phyloP scores from a whole-genome alignment of 2,797 vertebrate species.

The Serranus cabrilla region DNA sequence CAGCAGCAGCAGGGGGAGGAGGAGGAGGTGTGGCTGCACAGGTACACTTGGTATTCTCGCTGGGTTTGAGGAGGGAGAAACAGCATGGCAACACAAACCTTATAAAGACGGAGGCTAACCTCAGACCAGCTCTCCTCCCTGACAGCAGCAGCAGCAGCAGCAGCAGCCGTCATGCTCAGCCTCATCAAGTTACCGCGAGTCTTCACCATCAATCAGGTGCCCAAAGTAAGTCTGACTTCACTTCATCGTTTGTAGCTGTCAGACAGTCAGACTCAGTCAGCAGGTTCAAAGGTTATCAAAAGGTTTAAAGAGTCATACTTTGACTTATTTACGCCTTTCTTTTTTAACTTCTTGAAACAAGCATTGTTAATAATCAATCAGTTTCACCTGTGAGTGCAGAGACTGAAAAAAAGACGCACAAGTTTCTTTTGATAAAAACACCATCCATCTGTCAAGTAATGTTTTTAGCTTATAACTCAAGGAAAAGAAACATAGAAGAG shows the following conservation, averaged over 20 bases:
- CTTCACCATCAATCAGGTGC: conserved; percentile 91
- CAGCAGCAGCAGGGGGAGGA: conserved; percentile 4
- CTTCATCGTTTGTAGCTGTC: background rate
- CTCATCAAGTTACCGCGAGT: conserved; percentile 87
- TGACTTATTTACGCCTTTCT: background rate
- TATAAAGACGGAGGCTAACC: conserved; percentile 60
- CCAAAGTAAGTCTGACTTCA: conserved; percentile 88
- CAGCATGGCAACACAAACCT: conserved; percentile 70
- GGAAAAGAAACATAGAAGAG: no score
- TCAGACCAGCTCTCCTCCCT: conserved; percentile 37
- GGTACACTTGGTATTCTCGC: conserved; percentile 71
- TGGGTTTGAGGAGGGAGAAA: conserved; percentile 62
- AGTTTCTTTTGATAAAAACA: background rate
- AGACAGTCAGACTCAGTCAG: background rate
- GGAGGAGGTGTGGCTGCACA: conserved; percentile 58
- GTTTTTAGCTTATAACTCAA: background rate
- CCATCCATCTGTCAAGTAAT: background rate
- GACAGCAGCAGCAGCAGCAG: conserved; percentile 24
- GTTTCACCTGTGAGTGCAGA: background rate
- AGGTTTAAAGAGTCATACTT: background rate
- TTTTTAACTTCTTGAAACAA: background rate
- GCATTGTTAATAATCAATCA: background rate
- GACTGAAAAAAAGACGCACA: background rate
- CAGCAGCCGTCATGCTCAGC: conserved; percentile 85
- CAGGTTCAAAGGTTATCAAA: no score